Conservation (phyloP, 2,797 vertebrate species). For the Gadopsis marmoratus region DNA sequence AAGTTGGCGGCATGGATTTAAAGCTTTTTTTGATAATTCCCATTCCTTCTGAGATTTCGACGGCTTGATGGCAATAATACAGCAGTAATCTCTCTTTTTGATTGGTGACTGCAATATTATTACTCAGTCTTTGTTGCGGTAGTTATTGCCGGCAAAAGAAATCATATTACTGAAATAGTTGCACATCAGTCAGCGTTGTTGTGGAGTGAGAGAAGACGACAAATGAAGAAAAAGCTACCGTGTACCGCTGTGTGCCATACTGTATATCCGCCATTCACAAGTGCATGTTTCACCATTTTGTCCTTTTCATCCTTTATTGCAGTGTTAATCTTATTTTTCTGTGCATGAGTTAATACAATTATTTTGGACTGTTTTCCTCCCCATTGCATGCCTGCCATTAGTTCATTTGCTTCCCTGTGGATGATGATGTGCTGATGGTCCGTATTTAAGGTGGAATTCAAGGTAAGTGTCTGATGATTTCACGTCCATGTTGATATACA, state of each 20-base stretch:
- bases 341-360: constrained; percentile 11
- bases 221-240: neutral
- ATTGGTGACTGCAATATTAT: constrained; percentile 19
- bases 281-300: constrained; percentile 4
- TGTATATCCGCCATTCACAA: neutral
- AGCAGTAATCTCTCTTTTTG: constrained; percentile 27
- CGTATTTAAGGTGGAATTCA: constrained; percentile 28
- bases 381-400: constrained; percentile 72
- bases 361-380: constrained; percentile 62
- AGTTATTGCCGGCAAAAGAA: constrained; percentile 22
- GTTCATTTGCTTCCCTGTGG: constrained; percentile 77
- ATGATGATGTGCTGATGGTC: constrained; percentile 67
- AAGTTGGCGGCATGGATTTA: constrained; percentile 21
- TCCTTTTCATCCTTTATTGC: no score
- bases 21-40: constrained; percentile 25
- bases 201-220: neutral
- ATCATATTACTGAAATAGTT: constrained; percentile 16
- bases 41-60: constrained; percentile 16
- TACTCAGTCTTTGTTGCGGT: constrained; percentile 11
- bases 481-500: neutral
- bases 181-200: constrained; percentile 6
- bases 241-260: neutral
- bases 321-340: no score
- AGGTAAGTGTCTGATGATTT: constrained; percentile 58
- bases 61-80: constrained; percentile 2